phyloP scores from a whole-genome alignment of 2,888 invertebrate species.

The Neoscelio sp. region DNA sequence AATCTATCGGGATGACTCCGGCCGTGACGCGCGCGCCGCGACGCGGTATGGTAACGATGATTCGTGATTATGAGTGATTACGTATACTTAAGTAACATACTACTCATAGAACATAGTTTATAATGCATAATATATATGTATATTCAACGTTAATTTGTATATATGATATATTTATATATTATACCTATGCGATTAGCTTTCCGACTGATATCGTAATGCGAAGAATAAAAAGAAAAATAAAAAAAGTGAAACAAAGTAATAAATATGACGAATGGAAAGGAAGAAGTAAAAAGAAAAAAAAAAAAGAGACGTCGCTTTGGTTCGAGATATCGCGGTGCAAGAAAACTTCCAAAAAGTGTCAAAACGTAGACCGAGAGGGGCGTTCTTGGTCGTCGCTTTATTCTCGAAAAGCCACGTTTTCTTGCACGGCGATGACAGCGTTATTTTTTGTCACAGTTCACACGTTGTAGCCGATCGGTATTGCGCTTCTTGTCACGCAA shows the following conservation, averaged over 20 bases:
- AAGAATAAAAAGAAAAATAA: conserved; percentile 49
- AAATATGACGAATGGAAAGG: conserved; percentile 9
- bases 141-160: conserved; percentile 75
- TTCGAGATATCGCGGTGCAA: conserved; percentile 47
- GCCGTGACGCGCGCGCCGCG: conserved; percentile 55
- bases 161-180: conserved; percentile 76
- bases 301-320: conserved; percentile 29
- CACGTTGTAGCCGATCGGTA: conserved; percentile 66
- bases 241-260: conserved; percentile 44
- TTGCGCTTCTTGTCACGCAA: conserved; percentile 55
- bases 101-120: conserved; percentile 68
- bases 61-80: conserved; percentile 68
- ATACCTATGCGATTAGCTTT: conserved; percentile 80
- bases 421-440: conserved; percentile 51
- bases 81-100: conserved; percentile 65
- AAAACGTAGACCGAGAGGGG: conserved; percentile 54
- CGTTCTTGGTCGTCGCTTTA: neutral
- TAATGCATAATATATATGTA: conserved; percentile 71
- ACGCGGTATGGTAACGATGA: conserved; percentile 57
- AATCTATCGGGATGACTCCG: conserved; percentile 44
- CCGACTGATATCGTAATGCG: conserved; percentile 81
- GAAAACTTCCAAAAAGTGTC: conserved; percentile 49
- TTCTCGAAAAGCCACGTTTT: conserved; percentile 1
- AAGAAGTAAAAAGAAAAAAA: conserved; percentile 20
- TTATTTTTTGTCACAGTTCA: conserved; percentile 51